These are phyloP conservation scores for Heliconius melpomene DNA, from an alignment of 1,140 invertebrate species.

Conservation along the genomic window DNA sequence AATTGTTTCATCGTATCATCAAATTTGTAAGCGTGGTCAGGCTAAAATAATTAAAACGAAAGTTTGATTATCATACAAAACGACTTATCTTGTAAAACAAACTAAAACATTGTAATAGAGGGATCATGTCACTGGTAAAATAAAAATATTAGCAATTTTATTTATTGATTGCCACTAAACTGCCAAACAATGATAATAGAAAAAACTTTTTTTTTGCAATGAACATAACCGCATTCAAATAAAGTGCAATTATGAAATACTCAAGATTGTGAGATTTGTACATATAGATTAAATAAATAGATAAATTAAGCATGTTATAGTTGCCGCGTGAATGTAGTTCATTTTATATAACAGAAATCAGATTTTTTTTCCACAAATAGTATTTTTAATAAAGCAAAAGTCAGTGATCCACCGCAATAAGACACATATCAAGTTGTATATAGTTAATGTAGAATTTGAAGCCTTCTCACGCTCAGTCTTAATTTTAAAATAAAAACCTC, in stretches of 20 bases:
- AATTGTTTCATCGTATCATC: no score
- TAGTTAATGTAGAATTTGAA: conserved; percentile 43
- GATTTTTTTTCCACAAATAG: conserved; percentile 38
- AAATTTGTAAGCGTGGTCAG: no score
- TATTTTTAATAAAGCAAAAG: conserved; percentile 40
- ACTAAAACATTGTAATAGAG: background rate
- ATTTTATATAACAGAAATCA: conserved; percentile 29
- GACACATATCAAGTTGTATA: conserved; percentile 55
- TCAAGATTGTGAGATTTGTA: conserved; percentile 79
- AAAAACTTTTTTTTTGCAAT: conserved; percentile 55
- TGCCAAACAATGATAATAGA: conserved; percentile 35
- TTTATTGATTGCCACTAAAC: conserved; percentile 14
- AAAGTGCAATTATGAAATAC: conserved; percentile 80
- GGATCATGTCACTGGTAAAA: background rate
- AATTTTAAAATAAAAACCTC: conserved; percentile 54
- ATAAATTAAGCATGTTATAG: conserved; percentile 67
- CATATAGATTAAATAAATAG: conserved; percentile 62
- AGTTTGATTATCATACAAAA: background rate
- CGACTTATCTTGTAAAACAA: background rate
- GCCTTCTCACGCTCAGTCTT: conserved; percentile 28
- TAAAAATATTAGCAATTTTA: background rate
- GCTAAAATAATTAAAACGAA: no score
- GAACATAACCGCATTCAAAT: conserved; percentile 61
- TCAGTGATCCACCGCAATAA: conserved; percentile 46
- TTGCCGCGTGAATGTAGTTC: conserved; percentile 31